phyloP scores from a whole-genome alignment of 2,113 vertebrate genomes.

The Setophaga petechia region DNA sequence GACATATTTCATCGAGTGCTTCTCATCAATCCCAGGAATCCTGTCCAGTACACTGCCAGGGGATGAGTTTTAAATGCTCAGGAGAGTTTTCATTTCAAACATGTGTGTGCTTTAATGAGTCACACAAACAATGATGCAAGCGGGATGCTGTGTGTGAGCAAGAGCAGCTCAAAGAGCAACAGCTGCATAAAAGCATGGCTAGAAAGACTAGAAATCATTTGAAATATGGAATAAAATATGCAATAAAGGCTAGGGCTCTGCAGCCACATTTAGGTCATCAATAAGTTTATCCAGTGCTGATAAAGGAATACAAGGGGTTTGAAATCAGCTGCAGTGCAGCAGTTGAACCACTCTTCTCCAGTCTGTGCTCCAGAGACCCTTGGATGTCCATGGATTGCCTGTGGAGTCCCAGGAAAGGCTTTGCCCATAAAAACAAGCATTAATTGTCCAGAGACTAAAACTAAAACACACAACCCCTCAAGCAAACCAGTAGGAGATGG shows the following conservation, averaged over 20 bases:
- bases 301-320: not conserved
- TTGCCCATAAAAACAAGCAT: not conserved
- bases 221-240: not conserved
- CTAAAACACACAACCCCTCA: not conserved
- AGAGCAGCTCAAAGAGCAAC: not conserved
- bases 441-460: not conserved
- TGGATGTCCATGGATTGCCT: not conserved
- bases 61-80: not conserved
- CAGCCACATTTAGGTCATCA: not conserved
- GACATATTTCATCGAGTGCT: not conserved
- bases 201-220: not conserved
- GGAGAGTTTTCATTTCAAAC: not conserved
- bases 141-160: not conserved
- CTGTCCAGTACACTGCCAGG: not conserved
- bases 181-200: not conserved
- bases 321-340: not conserved
- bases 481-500: rapidly evolving
- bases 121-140: not conserved
- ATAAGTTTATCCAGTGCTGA: not conserved
- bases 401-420: not conserved
- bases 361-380: not conserved
- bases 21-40: not conserved
- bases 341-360: not conserved
- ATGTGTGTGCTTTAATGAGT: not conserved
- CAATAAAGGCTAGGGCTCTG: not conserved